A percentile compares a stretch with the other conserved stretches of the same genome.
Conservation (phyloP, 2,113 vertebrate species). For the Romanogobio albipinnatus region DNA sequence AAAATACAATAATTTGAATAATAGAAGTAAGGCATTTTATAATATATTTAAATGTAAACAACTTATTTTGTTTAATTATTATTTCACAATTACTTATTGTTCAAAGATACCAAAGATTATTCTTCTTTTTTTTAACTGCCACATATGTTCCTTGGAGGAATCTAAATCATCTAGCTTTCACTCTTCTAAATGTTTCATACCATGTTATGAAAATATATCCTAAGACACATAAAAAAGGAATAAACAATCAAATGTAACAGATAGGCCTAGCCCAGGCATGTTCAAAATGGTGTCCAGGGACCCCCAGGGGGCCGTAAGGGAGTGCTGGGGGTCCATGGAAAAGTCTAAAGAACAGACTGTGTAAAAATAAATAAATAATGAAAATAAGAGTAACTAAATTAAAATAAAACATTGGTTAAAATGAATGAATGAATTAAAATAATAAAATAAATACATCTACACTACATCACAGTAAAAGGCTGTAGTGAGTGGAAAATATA, state of each 20-base stretch:
- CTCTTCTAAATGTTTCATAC: background rate
- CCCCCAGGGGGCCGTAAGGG: too few relatives aligned
- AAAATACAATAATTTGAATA: background rate
- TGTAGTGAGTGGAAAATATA: too few relatives aligned
- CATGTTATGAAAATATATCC: background rate
- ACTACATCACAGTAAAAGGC: too few relatives aligned
- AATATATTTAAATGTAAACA: background rate
- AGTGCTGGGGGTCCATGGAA: too few relatives aligned
- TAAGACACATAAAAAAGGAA: background rate
- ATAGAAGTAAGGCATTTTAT: background rate
- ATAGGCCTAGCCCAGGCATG: background rate
- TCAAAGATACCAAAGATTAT: constrained; percentile 20
- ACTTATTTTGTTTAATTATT: too few relatives aligned
- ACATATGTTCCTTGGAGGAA: background rate
- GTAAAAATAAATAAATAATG: too few relatives aligned
- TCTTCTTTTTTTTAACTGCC: background rate
- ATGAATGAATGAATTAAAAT: too few relatives aligned
- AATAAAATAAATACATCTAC: too few relatives aligned
- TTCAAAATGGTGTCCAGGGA: too few relatives aligned
- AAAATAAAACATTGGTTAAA: too few relatives aligned
- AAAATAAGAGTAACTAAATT: too few relatives aligned
- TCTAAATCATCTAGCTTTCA: background rate
- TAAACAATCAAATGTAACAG: background rate
- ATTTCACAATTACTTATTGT: background rate
- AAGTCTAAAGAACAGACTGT: too few relatives aligned